Base-by-base conservation (phyloP, 2,797 vertebrate genomes). In the Picus viridis region DNA sequence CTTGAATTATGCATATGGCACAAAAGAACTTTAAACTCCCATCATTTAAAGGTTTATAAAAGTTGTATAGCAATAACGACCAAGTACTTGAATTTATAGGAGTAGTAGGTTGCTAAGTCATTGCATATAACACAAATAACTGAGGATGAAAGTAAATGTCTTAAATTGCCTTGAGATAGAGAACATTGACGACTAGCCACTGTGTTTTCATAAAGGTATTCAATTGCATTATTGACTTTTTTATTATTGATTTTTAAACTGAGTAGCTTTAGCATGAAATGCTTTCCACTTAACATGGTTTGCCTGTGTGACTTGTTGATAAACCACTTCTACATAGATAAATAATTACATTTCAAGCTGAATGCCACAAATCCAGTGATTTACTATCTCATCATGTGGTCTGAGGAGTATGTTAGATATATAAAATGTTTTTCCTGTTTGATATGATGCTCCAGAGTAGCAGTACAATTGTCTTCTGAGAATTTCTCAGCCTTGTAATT, bases 201-300 rank as follows among this genome's bases (percentile, higher is more conserved):
- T 62, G 16, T 83, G 51, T 13, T 87, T 39, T 82, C 54, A 58
- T 41, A 45, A 92, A 67, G 20, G 16, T 69, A 72, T 88, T 93
- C 56, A 83, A 68, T 88, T 89, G 56, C 78, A 51, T 63, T 89
- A 78, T 45, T 78, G 88, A 83, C 65, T 12, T 1, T 30, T 81
- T 43, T 43, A 10, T 72, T 85, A 94, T 83, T 89, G 93, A 88
- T 86, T 93, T 92, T 91, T 89, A 57, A 83, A 75, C 32, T 43
- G 59, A 92, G n/a, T 47, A 86, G 63, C 26, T 93, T 89, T 78
- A 62, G 20, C 1, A 6, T 76, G 30, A 91, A 93, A 81, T 39
- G 43, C 39, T 71, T 81, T 32, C 51, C 36, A 22, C 59, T 75
- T 78, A 62, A 77, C 20, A 29, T 22, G 53, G 10, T 56, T 85